phyloP scores from a whole-genome alignment of 2,888 invertebrate species.

The Dolomedes plantarius region DNA sequence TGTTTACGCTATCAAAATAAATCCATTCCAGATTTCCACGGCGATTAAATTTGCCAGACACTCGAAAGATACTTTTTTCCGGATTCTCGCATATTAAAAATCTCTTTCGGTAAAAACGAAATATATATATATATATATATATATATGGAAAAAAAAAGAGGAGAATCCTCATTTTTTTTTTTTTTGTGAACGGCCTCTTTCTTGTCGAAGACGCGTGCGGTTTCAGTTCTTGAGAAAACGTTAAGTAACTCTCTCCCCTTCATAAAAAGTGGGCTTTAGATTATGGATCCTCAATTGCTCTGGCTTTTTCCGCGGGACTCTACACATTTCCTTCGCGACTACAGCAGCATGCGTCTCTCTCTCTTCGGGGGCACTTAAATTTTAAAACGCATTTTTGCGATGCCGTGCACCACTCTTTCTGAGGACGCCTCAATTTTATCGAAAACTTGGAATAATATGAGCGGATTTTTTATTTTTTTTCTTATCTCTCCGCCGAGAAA shows the following conservation, averaged over 20 bases:
- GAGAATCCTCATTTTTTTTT: not conserved
- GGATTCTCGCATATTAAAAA: conserved; percentile 9
- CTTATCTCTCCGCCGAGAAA: conserved; percentile 9
- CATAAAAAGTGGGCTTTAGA: conserved; percentile 56
- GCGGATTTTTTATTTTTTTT: not conserved
- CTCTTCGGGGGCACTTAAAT: conserved; percentile 45
- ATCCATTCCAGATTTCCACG: conserved; percentile 2
- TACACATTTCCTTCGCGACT: not conserved
- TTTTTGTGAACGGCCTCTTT: not conserved
- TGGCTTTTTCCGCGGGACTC: conserved; percentile 22
- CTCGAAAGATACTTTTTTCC: conserved; percentile 20
- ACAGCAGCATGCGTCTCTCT: not conserved
- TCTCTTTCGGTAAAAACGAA: not conserved
- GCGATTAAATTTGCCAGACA: conserved; percentile 38
- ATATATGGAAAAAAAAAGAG: not conserved
- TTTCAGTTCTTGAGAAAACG: conserved; percentile 5
- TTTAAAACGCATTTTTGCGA: conserved; percentile 55
- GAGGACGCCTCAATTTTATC: conserved; percentile 66
- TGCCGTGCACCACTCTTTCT: conserved; percentile 17
- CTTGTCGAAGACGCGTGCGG: conserved; percentile 7
- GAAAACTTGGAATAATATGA: conserved; percentile 21
- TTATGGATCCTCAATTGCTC: conserved; percentile 54
- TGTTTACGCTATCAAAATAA: conserved; percentile 20
- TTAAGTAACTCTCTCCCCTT: conserved; percentile 41
- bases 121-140: not conserved